Evolutionary conservation across 1,140 invertebrate genomes (phyloP), one percentile per base, ranked within the genome.

Genomic region (Macrocentrus cingulum): DNA sequence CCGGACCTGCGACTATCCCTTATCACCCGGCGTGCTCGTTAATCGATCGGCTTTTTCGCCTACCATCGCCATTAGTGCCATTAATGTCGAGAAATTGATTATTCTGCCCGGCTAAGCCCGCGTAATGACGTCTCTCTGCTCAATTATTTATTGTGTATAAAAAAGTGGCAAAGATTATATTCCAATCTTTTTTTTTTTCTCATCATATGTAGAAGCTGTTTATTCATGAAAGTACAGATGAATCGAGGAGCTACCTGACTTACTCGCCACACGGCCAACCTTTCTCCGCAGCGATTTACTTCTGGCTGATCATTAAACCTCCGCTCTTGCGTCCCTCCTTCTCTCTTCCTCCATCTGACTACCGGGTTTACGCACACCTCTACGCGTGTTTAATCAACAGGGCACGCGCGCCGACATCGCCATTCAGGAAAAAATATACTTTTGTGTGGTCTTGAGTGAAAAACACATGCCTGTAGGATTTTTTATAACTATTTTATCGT

Each of bases 271-370:
- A 25, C 18, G 45, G 15, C 15, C 15, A 49, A 56, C 54, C 54
- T 56, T 56, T 56, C 54, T 56, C 54, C 53, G 18, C 32, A 20
- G 22, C 45, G 45, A 56, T 56, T 56, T 56, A 56, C 54, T 49
- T 56, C 54, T 49, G 54, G 44, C 45, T 15, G 34, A 56, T 56
- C 54, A 56, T 56, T 56, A 49, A 56, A 34, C 29, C 29, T 46
- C 25, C 37, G 22, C 50, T 37, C 50, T 37, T 20, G 23, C 49
- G 37, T n/a, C n/a, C n/a, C 53, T 25, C 53, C 41, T 19, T 23
- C 4, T 19, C 22, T 46, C 44, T 20, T 23, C 8, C 25, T n/a
- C 36, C 13, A n/a, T 15, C 39, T 3, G 42, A 45, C 53, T 55
- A 55, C 53, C 25, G 53, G 53, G 39, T 55, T 55, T 55, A 55